A percentile compares a stretch with the other conserved stretches of the same genome.
These are phyloP conservation scores for Sebastolobus alascanus DNA, from an alignment of 2,797 vertebrate species.

Conservation along the genomic window DNA sequence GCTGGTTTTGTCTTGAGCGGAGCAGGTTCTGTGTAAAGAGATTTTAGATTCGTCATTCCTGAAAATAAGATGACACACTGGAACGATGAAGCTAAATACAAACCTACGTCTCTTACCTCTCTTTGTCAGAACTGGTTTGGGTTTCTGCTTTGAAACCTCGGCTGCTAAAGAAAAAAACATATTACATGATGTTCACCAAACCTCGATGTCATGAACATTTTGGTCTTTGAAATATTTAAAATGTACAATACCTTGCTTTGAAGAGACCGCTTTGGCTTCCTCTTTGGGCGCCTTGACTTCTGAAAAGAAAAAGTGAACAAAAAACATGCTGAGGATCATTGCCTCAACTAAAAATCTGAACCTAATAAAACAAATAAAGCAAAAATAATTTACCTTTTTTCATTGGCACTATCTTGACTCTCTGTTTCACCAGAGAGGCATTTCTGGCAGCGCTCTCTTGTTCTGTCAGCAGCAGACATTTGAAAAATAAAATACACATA, in stretches of 20 bases:
- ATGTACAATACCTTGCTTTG: constrained; percentile 43
- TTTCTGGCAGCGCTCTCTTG: constrained; percentile 48
- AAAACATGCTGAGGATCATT: not conserved
- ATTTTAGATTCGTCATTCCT: constrained; percentile 4
- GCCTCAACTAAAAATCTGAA: not conserved
- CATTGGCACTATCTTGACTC: constrained; percentile 64
- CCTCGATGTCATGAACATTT: not conserved
- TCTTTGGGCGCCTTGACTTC: constrained; percentile 47
- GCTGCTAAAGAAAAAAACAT: constrained; percentile 22
- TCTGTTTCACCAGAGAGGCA: constrained; percentile 56
- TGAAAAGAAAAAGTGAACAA: not conserved
- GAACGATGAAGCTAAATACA: not conserved
- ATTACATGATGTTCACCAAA: not conserved
- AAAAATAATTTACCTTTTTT: constrained; percentile 60
- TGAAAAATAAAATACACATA: not conserved
- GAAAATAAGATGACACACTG: not conserved
- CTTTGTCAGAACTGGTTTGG: constrained; percentile 39
- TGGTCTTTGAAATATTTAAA: not conserved
- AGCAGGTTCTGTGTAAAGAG: constrained; percentile 38
- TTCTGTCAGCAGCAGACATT: constrained; percentile 37
- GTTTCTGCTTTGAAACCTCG: constrained; percentile 48
- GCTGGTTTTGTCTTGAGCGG: constrained; percentile 47
- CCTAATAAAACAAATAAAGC: not conserved
- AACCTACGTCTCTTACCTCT: constrained; percentile 32
- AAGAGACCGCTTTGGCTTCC: constrained; percentile 35